Evolutionary conservation across 1,140 invertebrate species (phyloP).

Genomic region (Polypedilum vanderplanki): DNA sequence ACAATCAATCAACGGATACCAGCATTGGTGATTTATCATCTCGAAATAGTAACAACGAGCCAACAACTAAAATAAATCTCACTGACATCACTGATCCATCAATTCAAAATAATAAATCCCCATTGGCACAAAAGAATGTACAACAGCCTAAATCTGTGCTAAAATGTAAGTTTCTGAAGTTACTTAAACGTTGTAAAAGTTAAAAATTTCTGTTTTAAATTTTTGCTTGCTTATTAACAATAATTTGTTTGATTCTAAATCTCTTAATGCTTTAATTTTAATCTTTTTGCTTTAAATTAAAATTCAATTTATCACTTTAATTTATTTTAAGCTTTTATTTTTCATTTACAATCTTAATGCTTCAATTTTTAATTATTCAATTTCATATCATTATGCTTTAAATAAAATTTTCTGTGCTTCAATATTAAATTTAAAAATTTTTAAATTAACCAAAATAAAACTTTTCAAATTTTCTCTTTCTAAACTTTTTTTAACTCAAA

Average conservation of each 20-base stretch:
- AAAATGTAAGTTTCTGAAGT: neutral
- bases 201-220: neutral
- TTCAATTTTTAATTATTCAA: too few relatives aligned
- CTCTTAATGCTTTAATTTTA: neutral
- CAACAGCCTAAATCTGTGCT: neutral
- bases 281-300: neutral
- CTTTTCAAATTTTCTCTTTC: neutral
- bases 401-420: too few relatives aligned
- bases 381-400: too few relatives aligned
- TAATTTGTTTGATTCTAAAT: neutral
- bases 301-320: too few relatives aligned
- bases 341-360: too few relatives aligned
- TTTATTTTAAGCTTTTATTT: too few relatives aligned
- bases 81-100: neutral
- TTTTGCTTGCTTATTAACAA: neutral
- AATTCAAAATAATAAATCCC: neutral
- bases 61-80: neutral
- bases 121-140: neutral
- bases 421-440: neutral
- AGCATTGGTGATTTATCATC: conserved; percentile 22
- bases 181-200: neutral
- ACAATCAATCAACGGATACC: neutral
- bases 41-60: neutral
- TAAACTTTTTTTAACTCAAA: neutral
- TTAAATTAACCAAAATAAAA: neutral